Evolutionary conservation across 2,113 vertebrate species (phyloP), one percentile per base, ranked within the genome.

Genomic region (Tricholaema leucomelas): DNA sequence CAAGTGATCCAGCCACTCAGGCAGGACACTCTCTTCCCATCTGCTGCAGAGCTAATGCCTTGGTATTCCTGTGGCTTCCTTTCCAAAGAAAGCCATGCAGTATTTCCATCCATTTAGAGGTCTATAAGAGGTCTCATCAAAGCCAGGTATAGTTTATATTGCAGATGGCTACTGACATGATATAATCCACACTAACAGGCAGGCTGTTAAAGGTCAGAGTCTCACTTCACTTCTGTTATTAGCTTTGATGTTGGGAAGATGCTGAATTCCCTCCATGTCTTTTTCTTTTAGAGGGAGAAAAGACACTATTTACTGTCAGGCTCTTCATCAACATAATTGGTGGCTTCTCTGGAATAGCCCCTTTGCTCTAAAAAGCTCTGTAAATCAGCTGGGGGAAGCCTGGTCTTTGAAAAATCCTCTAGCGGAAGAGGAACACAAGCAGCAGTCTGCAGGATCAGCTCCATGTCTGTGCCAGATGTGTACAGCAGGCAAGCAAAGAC

Each of bases 81-180:
- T 74, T 78, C 81, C 0, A 15, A 73, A 91, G 88, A 93, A 70
- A 94, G 70, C 84, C 20, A 2, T 60, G 92, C 74, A 70, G 87
- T 72, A 91, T 90, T 91, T 93, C 90, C 72, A 91, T 55, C 77
- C 75, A 67, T 91, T 93, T 83, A 93, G 96, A 94, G 82, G 94
- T 92, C 95, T 84, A 42, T 84, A 88, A 92, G 87, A 88, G 94
- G 92, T 90, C 91, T 96, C 95, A 94, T 96, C 96, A 96, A 96
- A 97, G 93, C 83, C 94, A 97, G 95, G 95, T 95, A 95, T 76
- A 87, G 92, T 95, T 96, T 95, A 97, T 96, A 92, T 61, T 94
- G 94, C 95, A 94, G 94, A 95, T 91, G 95, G 88, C 85, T 96
- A 91, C 93, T 95, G 94, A 95, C 92, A 95, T 94, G 93, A 94